These are phyloP conservation scores for Hermatobates lingyangjiaoensis DNA, from an alignment of 1,140 invertebrate genomes.

Conservation along the genomic window DNA sequence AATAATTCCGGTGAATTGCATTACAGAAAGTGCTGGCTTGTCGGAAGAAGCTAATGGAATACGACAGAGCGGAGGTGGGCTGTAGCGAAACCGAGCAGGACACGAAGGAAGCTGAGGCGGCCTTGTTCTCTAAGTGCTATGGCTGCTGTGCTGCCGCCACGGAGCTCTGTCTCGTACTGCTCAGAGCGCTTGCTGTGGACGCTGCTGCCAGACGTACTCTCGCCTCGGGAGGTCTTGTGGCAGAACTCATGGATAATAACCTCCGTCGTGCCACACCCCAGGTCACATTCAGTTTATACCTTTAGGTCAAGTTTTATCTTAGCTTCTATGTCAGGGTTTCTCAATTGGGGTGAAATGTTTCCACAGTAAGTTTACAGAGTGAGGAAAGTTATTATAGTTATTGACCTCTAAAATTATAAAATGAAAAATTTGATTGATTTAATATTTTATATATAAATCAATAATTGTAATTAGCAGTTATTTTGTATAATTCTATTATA, in stretches of 20 bases:
- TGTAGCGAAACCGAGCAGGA: constrained; percentile 11
- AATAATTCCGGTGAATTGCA: constrained; percentile 2
- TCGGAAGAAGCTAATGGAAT: constrained; percentile 75
- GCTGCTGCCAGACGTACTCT: constrained; percentile 52
- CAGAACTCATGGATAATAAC: constrained; percentile 81
- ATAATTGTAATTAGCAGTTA: too few species aligned
- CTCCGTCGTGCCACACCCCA: constrained; percentile 55
- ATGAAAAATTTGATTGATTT: too few species aligned
- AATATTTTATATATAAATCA: too few species aligned
- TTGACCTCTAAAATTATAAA: too few species aligned
- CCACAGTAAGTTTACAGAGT: too few species aligned
- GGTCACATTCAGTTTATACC: constrained; percentile 22
- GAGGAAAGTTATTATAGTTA: too few species aligned
- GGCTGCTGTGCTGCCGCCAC: constrained; percentile 71
- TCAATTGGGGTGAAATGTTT: not conserved
- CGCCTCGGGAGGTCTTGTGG: constrained; percentile 70
- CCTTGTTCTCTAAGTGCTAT: constrained; percentile 38
- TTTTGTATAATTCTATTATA: too few species aligned
- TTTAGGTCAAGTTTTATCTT: not conserved
- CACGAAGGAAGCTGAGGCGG: not conserved
- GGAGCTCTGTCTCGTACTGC: constrained; percentile 80
- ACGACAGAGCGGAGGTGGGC: constrained; percentile 64
- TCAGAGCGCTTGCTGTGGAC: constrained; percentile 79
- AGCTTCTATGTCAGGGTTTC: not conserved
- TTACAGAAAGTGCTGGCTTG: constrained; percentile 66